Conservation (phyloP, 2,797 vertebrate genomes). For the Echiichthys vipera region DNA sequence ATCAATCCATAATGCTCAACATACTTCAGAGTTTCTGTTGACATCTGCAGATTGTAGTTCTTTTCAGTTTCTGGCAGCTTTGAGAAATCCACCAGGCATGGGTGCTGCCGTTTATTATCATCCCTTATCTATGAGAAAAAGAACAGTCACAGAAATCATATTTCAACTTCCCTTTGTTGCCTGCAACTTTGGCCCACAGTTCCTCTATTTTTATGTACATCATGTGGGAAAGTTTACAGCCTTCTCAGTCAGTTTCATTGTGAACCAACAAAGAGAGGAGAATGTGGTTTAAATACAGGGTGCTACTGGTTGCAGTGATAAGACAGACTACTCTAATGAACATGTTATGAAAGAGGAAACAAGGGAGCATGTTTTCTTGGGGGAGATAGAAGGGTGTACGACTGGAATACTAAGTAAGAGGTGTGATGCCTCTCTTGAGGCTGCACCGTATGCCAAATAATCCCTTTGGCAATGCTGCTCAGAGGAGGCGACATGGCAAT, state of each 20-base stretch:
- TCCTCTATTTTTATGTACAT: not conserved
- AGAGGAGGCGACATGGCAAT: slow-evolving; percentile 64
- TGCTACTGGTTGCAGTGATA: slow-evolving; percentile 64
- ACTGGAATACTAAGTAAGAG: slow-evolving; percentile 67
- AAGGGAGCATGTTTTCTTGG: slow-evolving; percentile 81
- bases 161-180: slow-evolving; percentile 27
- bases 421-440: slow-evolving; percentile 61
- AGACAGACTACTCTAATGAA: slow-evolving; percentile 70
- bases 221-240: slow-evolving; percentile 31
- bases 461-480: slow-evolving; percentile 67
- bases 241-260: slow-evolving; percentile 54
- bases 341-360: slow-evolving; percentile 76
- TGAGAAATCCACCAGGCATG: slow-evolving; percentile 97
- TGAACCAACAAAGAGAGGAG: slow-evolving; percentile 53
- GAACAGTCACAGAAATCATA: slow-evolving; percentile 39
- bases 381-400: slow-evolving; percentile 55
- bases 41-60: slow-evolving; percentile 99
- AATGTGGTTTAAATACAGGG: slow-evolving; percentile 54
- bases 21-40: slow-evolving; percentile 99
- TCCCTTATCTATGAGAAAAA: slow-evolving; percentile 90
- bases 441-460: slow-evolving; percentile 68
- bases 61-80: slow-evolving; percentile 98
- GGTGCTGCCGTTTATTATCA: slow-evolving; percentile 98
- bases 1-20: slow-evolving; percentile 59
- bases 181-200: not conserved